Evolutionary conservation across 92 coral and sea anemone genomes (phyloP), one percentile per base, ranked within the genome.

Genomic region (Porites rus): DNA sequence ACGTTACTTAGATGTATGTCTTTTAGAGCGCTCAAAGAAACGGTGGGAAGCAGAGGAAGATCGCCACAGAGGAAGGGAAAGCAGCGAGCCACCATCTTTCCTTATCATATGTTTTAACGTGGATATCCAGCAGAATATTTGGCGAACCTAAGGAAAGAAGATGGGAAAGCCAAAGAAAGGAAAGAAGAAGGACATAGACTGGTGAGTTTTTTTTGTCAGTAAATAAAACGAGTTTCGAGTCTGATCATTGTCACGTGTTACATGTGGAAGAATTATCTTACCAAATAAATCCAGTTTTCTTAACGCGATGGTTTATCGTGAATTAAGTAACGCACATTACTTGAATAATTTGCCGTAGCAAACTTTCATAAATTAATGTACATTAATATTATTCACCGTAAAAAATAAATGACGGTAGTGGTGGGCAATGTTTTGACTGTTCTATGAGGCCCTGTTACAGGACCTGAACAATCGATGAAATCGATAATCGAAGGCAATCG

Each of bases 111-210:
- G 65, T 74, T 53, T n/a, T 19, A 38, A 69, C 67, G 18, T 38
- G 28, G 28, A 12, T 25, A 21, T 59, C 6, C 60, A 12, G 38
- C 50, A 20, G 18, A 72, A 0, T 25, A 50, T 9, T 14, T 51
- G 68, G 80, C 11, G 5, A 63, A 46, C 60, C 31, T 31, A 31
- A 70, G 22, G 2, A 64, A 58, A 21, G 52, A 89, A 69, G 69
- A 95, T 95, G 98, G 98, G 98, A 70, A 96, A 95, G 81, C 97
- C 96, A 51, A 96, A 96, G 94, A 96, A 95, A 92, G 95, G 87
- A 8, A 96, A 91, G 81, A 96, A 93, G 91, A 95, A 93, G 89
- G 98, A 92, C 77, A 95, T 89, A 75, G 99, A 96, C 54, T 96
- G 99, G 99, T 96, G 86, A 80, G 96, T 87, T 51, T 28, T 24